A percentile compares a stretch with the other conserved stretches of the same genome.
Evolutionary conservation across 2,888 invertebrate genomes (phyloP).

Genomic region (Latrodectus elegans): DNA sequence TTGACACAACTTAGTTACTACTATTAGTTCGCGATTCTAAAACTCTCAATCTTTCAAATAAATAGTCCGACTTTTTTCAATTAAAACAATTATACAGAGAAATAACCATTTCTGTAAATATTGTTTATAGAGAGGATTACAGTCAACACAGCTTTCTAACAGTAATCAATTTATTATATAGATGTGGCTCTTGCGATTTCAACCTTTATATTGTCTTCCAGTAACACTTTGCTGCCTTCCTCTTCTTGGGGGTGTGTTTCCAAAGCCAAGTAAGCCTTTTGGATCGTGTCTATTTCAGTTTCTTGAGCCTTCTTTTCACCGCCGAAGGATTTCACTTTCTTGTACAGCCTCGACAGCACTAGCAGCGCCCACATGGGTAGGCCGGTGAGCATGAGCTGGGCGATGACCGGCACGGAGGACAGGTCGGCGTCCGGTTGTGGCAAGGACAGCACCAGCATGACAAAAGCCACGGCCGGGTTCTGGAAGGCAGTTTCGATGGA

Average conservation of each 20-base stretch:
- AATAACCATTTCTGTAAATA: too few species aligned
- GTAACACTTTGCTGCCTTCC: background rate
- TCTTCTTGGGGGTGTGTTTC: constrained; percentile 30
- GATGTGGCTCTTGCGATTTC: too few species aligned
- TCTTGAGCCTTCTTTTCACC: background rate
- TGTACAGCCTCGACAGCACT: constrained; percentile 26
- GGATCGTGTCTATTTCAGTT: constrained; percentile 50
- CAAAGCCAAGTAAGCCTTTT: constrained; percentile 50
- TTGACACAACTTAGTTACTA: too few species aligned
- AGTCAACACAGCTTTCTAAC: too few species aligned
- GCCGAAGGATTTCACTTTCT: background rate
- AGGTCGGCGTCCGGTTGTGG: constrained; percentile 82
- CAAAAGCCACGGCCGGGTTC: constrained; percentile 89
- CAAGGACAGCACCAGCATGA: constrained; percentile 86
- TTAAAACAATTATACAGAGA: too few species aligned
- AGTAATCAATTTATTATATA: too few species aligned
- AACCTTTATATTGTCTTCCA: too few species aligned
- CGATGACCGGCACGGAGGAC: constrained; percentile 87
- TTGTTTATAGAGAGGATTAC: too few species aligned
- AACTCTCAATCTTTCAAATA: too few species aligned
- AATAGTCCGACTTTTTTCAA: too few species aligned
- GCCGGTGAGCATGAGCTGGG: constrained; percentile 84
- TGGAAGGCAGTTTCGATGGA: constrained; percentile 86
- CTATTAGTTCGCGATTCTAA: too few species aligned
- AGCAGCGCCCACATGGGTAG: constrained; percentile 68